phyloP scores from a whole-genome alignment of 2,888 invertebrate species.

The Athalia cordata region DNA sequence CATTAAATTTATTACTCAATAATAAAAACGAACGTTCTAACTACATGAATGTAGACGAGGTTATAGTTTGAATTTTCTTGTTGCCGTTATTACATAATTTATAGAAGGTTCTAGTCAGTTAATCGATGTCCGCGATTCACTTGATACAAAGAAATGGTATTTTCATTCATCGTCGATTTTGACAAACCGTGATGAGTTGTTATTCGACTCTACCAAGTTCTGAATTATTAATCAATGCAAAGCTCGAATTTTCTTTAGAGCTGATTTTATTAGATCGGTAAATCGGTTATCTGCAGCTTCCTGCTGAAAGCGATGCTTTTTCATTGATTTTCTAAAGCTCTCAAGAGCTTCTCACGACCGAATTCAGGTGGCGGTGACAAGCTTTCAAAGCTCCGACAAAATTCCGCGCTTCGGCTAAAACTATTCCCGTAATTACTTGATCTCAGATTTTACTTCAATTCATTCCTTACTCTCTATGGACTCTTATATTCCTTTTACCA shows the following conservation, averaged over 20 bases:
- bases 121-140: neutral
- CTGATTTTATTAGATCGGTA: conserved; percentile 1
- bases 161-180: too few species aligned
- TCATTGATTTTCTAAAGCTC: neutral
- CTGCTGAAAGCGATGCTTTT: neutral
- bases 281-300: neutral
- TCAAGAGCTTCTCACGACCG: neutral
- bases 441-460: too few species aligned
- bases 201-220: too few species aligned
- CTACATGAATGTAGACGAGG: neutral
- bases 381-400: neutral
- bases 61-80: too few species aligned
- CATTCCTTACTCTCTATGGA: too few species aligned
- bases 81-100: neutral
- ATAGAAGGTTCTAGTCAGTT: neutral
- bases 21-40: too few species aligned
- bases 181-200: too few species aligned
- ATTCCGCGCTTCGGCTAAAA: neutral
- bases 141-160: neutral
- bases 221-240: too few species aligned
- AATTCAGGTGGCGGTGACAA: conserved; percentile 15
- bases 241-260: neutral
- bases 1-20: too few species aligned
- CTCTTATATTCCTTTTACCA: too few species aligned
- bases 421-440: too few species aligned